phyloP scores from a whole-genome alignment of 2,888 invertebrate genomes.

The Enchytraeus crypticus region DNA sequence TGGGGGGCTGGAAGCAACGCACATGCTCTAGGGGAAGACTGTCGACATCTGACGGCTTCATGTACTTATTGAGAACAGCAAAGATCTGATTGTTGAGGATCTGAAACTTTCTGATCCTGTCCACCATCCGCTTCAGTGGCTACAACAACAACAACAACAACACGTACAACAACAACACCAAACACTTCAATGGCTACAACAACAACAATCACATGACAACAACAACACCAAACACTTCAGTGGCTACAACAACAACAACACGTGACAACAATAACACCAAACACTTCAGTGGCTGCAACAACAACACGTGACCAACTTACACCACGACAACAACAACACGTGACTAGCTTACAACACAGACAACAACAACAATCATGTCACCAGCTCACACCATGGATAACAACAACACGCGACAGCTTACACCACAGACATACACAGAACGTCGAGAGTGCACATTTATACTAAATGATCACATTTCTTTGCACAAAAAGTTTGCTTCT shows the following conservation, averaged over 20 bases:
- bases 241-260: background rate
- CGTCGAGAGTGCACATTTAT: too few relatives aligned
- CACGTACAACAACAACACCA: background rate
- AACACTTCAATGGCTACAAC: background rate
- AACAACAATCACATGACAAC: too few relatives aligned
- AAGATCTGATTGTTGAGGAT: conserved; percentile 96
- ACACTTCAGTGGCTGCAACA: background rate
- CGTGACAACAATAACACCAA: background rate
- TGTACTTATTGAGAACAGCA: conserved; percentile 84
- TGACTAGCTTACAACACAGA: too few relatives aligned
- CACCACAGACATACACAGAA: too few relatives aligned
- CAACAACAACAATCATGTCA: too few relatives aligned
- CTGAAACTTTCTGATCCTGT: conserved; percentile 91
- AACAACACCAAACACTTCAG: background rate
- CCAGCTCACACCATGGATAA: too few relatives aligned
- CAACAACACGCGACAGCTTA: too few relatives aligned
- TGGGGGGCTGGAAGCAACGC: conserved; percentile 89
- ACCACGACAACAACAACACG: too few relatives aligned
- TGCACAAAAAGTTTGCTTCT: too few relatives aligned
- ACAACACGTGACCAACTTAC: too few relatives aligned
- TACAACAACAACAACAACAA: conserved; percentile 44
- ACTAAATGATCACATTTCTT: too few relatives aligned
- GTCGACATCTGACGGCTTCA: conserved; percentile 65
- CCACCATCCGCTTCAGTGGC: conserved; percentile 92
- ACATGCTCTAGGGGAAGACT: conserved; percentile 86